Conservation (phyloP, 2,888 invertebrate species). For the Deroplatys truncata region DNA sequence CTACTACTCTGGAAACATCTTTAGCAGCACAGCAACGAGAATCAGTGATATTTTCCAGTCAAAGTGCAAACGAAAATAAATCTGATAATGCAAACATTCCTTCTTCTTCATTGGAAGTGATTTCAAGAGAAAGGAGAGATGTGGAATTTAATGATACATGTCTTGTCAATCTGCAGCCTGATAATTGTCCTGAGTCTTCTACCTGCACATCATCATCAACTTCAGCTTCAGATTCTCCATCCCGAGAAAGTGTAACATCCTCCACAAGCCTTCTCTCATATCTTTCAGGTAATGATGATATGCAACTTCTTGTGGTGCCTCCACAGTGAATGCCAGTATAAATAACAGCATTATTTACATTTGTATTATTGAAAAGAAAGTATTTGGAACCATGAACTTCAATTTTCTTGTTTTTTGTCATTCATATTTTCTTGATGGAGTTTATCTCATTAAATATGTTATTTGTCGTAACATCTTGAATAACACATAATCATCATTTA, state of each 20-base stretch:
- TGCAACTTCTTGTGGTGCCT: constrained; percentile 20
- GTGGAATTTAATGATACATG: constrained; percentile 12
- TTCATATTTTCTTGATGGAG: neutral
- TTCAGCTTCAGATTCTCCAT: constrained; percentile 32
- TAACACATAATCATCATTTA: neutral
- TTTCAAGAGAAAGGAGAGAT: constrained; percentile 3
- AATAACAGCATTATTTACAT: neutral
- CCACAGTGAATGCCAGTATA: neutral
- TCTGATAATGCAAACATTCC: neutral
- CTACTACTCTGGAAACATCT: neutral
- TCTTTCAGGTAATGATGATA: constrained; percentile 25
- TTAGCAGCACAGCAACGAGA: constrained; percentile 10
- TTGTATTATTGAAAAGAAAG: neutral
- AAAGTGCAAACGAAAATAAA: constrained; percentile 1
- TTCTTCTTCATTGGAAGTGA: neutral
- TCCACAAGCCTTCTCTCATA: constrained; percentile 29
- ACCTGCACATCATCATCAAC: constrained; percentile 14
- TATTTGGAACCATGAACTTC: neutral
- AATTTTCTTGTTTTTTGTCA: neutral
- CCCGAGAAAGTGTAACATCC: constrained; percentile 35
- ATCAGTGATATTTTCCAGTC: constrained; percentile 6
- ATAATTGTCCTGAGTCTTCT: neutral
- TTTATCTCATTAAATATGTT: neutral
- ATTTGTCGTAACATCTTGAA: neutral
- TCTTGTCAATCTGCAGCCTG: neutral